These are phyloP conservation scores for Apaloderma vittatum DNA, from an alignment of 2,113 vertebrate genomes.

Conservation along the genomic window DNA sequence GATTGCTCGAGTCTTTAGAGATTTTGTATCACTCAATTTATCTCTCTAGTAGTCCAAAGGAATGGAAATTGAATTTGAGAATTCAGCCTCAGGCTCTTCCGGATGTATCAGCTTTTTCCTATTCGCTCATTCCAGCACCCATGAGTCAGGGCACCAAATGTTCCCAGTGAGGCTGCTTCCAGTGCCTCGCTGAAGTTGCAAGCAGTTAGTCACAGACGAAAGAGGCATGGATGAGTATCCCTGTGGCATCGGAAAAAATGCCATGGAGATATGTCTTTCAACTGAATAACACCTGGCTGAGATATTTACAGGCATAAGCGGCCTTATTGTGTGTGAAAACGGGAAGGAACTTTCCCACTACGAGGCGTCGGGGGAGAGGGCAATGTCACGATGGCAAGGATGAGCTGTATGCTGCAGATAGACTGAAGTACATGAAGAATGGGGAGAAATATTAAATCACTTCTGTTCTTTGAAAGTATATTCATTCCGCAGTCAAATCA, in stretches of 20 bases:
- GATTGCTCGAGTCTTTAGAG: background rate
- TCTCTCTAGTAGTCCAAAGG: slow-evolving; percentile 52
- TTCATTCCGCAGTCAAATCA: slow-evolving; percentile 59
- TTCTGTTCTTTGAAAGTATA: slow-evolving; percentile 40
- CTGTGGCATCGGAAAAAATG: slow-evolving; percentile 57
- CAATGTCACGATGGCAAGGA: background rate
- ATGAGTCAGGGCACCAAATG: slow-evolving; percentile 77
- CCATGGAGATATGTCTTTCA: slow-evolving; percentile 44
- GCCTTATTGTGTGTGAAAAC: background rate
- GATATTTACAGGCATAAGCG: slow-evolving; percentile 38
- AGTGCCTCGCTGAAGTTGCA: slow-evolving; percentile 59
- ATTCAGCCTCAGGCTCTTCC: slow-evolving; percentile 65
- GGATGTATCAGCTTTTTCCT: slow-evolving; percentile 70
- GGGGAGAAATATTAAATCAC: slow-evolving; percentile 19
- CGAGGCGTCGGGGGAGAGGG: background rate
- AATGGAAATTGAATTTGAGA: slow-evolving; percentile 68
- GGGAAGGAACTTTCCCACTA: background rate
- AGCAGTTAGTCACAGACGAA: slow-evolving; percentile 72
- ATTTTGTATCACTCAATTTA: slow-evolving; percentile 20
- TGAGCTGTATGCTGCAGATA: background rate
- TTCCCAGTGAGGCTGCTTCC: slow-evolving; percentile 60
- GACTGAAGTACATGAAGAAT: slow-evolving; percentile 1
- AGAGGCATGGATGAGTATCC: slow-evolving; percentile 52
- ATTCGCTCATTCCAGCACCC: slow-evolving; percentile 61
- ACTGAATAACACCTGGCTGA: slow-evolving; percentile 35